phyloP scores from a whole-genome alignment of 2,797 vertebrate species.

The Pantherophis alleghaniensis region DNA sequence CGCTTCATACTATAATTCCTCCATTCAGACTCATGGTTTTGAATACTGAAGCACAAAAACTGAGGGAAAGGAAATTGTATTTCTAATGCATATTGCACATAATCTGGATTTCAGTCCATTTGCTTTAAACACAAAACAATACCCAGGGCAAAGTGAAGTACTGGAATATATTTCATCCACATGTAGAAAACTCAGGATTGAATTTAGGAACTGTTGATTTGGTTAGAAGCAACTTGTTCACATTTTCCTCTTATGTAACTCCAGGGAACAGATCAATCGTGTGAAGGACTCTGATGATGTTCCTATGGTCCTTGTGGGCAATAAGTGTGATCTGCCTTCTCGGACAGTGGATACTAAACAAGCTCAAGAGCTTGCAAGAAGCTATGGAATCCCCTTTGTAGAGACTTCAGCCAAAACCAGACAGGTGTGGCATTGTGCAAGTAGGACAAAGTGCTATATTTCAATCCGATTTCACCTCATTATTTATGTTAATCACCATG shows the following conservation, averaged over 20 bases:
- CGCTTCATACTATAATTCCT: not conserved
- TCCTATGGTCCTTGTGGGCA: constrained; percentile 64
- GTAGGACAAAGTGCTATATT: not conserved
- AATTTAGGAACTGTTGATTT: not conserved
- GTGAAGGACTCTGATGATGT: constrained; percentile 65
- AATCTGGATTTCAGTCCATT: not conserved
- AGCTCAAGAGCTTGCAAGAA: constrained; percentile 60
- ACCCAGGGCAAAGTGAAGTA: not conserved
- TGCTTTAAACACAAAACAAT: not conserved
- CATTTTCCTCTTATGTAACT: not conserved
- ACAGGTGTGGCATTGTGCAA: constrained; percentile 44
- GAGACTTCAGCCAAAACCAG: constrained; percentile 66
- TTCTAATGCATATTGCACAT: not conserved
- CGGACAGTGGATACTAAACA: constrained; percentile 64
- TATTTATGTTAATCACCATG: not conserved
- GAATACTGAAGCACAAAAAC: not conserved
- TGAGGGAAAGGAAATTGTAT: not conserved
- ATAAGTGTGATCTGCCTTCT: constrained; percentile 64
- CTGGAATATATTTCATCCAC: not conserved
- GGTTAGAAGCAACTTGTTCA: not conserved
- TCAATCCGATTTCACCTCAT: not conserved
- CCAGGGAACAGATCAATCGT: constrained; percentile 62
- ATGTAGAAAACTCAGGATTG: not conserved
- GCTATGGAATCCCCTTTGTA: constrained; percentile 62
- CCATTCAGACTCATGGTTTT: not conserved